A percentile compares a stretch with the other conserved stretches of the same genome.
Evolutionary conservation across 1,140 invertebrate species (phyloP).

Genomic region (Mylabris phalerata): DNA sequence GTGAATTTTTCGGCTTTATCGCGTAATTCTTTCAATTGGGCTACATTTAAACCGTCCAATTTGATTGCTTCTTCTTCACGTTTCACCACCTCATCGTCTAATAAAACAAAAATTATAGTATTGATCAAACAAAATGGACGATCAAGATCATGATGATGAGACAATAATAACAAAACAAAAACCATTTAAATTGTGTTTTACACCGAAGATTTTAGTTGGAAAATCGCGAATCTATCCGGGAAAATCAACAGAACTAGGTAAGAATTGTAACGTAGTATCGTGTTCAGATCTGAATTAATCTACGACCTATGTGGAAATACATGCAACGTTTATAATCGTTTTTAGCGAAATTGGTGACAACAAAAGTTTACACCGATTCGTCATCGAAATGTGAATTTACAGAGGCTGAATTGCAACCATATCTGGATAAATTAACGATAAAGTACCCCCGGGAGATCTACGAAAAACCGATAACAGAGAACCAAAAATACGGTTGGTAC

Average conservation of each 20-base stretch:
- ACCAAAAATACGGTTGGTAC: constrained; percentile 44
- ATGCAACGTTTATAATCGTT: constrained; percentile 7
- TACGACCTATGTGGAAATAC: background rate
- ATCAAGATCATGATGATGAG: constrained; percentile 5
- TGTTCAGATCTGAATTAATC: background rate
- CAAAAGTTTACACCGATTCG: constrained; percentile 31
- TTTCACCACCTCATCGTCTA: constrained; percentile 70
- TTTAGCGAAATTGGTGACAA: constrained; percentile 25
- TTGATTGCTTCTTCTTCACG: constrained; percentile 97
- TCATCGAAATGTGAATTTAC: constrained; percentile 6
- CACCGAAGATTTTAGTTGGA: constrained; percentile 33
- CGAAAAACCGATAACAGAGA: constrained; percentile 35
- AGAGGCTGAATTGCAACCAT: constrained; percentile 19
- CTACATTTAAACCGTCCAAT: constrained; percentile 89
- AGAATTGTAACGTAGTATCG: background rate
- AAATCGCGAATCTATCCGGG: constrained; percentile 36
- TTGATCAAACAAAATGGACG: constrained; percentile 35
- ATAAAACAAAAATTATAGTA: constrained; percentile 18
- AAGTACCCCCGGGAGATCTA: constrained; percentile 34
- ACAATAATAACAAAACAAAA: constrained; percentile 20
- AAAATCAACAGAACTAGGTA: constrained; percentile 25
- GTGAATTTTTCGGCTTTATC: constrained; percentile 89
- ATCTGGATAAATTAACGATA: constrained; percentile 27
- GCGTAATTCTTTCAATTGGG: constrained; percentile 85
- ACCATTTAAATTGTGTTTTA: constrained; percentile 41